Evolutionary conservation across 2,888 invertebrate species (phyloP).

Genomic region (Aproaerema taeniolella): DNA sequence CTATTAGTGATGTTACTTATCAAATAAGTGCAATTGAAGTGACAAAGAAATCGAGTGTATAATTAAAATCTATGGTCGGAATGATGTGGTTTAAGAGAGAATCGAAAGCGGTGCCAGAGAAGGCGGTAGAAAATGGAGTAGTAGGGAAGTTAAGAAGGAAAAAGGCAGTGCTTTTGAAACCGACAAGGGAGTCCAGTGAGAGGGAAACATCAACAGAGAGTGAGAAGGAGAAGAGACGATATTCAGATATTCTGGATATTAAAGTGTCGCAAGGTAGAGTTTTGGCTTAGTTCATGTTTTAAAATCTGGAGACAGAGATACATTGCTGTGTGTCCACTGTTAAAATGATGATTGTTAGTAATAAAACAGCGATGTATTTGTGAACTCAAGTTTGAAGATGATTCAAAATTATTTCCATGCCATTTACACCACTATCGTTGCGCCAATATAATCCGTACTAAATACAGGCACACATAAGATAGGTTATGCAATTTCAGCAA

Average conservation of each 20-base stretch:
- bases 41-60: too few relatives aligned
- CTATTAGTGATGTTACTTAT: too few relatives aligned
- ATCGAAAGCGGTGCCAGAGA: slow-evolving; percentile 55
- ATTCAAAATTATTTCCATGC: too few relatives aligned
- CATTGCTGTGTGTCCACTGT: too few relatives aligned
- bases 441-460: too few relatives aligned
- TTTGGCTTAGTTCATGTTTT: slow-evolving; percentile 14
- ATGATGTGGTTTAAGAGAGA: slow-evolving; percentile 74
- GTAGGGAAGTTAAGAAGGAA: slow-evolving; percentile 59
- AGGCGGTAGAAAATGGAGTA: slow-evolving; percentile 52
- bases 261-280: slow-evolving; percentile 59
- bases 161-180: slow-evolving; percentile 54
- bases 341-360: background rate
- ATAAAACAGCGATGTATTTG: background rate
- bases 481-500: too few relatives aligned
- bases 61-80: too few relatives aligned
- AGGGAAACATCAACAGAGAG: slow-evolving; percentile 68
- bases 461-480: too few relatives aligned
- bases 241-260: slow-evolving; percentile 67
- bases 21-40: too few relatives aligned
- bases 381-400: background rate
- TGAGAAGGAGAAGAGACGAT: slow-evolving; percentile 63
- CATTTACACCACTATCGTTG: too few relatives aligned
- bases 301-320: background rate
- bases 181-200: slow-evolving; percentile 66